A percentile compares a stretch with the other conserved stretches of the same genome.
These are phyloP conservation scores for Lagorchestes hirsutus DNA, from an alignment of 2,797 vertebrate species.

Conservation along the genomic window DNA sequence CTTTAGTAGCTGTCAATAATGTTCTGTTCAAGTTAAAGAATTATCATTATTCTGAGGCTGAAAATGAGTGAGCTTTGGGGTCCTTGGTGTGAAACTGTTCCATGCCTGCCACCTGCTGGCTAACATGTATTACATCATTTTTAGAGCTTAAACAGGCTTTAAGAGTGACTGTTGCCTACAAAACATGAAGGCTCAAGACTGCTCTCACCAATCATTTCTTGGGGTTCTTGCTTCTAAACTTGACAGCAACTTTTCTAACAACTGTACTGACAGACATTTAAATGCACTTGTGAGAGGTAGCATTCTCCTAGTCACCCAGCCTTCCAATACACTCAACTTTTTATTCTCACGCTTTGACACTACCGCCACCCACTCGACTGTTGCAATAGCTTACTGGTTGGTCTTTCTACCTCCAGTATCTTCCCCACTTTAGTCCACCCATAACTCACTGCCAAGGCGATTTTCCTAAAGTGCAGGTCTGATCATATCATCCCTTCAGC, in stretches of 20 bases:
- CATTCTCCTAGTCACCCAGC: not conserved
- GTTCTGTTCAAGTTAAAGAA: not conserved
- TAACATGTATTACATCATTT: not conserved
- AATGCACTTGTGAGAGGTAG: not conserved
- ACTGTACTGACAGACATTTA: not conserved
- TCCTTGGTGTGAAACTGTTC: constrained; percentile 20
- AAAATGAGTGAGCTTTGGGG: not conserved
- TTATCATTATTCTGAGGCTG: not conserved
- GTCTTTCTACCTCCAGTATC: not conserved
- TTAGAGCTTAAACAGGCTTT: not conserved
- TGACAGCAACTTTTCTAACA: not conserved
- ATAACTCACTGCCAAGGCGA: not conserved
- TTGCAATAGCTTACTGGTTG: not conserved
- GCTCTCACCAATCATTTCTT: not conserved
- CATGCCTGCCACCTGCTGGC: constrained; percentile 68
- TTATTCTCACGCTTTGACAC: not conserved
- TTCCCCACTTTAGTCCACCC: not conserved
- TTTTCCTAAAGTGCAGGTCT: not conserved
- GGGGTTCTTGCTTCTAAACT: not conserved
- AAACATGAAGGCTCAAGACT: constrained; percentile 20
- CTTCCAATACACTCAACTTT: not conserved
- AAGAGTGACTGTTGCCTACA: not conserved
- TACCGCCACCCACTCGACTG: not conserved
- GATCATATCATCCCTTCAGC: not conserved
- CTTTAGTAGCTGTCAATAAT: constrained; percentile 5